Evolutionary conservation across 2,113 vertebrate genomes (phyloP).

Genomic region (Pelecanus crispus): DNA sequence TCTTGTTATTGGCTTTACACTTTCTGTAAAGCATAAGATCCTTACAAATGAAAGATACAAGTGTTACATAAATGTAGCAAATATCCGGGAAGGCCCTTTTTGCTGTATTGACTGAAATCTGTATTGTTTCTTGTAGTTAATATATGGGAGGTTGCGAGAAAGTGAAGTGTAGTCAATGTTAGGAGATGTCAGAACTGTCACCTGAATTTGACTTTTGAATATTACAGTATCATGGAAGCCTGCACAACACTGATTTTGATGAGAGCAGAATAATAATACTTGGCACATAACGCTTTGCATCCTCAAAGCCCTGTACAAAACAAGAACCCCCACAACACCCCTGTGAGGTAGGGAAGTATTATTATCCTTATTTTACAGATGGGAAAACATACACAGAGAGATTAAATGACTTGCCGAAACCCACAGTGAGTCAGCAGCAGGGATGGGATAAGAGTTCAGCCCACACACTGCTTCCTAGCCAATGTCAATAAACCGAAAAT

Average conservation of each 20-base stretch:
- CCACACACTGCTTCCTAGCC: constrained; percentile 7
- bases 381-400: constrained; percentile 25
- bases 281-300: constrained; percentile 2
- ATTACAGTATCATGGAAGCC: background rate
- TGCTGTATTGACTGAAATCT: background rate
- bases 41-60: background rate
- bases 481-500: constrained; percentile 80
- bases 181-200: constrained; percentile 12
- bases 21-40: background rate
- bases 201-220: constrained; percentile 1
- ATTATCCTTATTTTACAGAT: constrained; percentile 45
- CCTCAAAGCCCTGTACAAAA: constrained; percentile 39
- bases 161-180: background rate
- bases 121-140: background rate
- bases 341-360: constrained; percentile 64
- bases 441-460: background rate
- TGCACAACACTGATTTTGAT: background rate
- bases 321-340: constrained; percentile 59
- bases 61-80: background rate
- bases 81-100: background rate
- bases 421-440: constrained; percentile 10
- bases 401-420: constrained; percentile 25
- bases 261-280: constrained; percentile 53
- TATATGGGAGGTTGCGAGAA: background rate
- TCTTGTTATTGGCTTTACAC: background rate